Evolutionary conservation across 2,113 vertebrate genomes (phyloP).

Genomic region (Poecilia latipinna): DNA sequence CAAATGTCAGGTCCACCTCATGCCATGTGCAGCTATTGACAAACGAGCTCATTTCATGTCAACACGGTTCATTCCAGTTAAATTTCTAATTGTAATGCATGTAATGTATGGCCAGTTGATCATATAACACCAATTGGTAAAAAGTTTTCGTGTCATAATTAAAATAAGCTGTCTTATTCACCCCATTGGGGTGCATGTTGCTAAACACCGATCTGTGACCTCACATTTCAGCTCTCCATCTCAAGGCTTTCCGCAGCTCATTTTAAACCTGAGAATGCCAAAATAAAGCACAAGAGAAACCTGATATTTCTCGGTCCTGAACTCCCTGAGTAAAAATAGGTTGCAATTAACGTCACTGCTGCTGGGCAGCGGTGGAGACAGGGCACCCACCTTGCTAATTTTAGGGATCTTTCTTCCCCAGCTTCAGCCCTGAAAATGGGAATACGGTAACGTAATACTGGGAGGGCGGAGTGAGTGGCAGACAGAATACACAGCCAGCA

Average conservation of each 20-base stretch:
- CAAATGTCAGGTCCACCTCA: background rate
- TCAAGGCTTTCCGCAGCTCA: slow-evolving; percentile 16
- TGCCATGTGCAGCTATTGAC: background rate
- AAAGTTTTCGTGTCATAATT: background rate
- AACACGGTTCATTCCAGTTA: background rate
- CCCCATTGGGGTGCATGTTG: background rate
- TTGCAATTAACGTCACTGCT: slow-evolving; percentile 74
- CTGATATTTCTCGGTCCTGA: slow-evolving; percentile 71
- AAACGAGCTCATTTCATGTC: background rate
- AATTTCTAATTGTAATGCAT: background rate
- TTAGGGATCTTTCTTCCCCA: slow-evolving; percentile 71
- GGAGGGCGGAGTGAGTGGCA: slow-evolving; percentile 41
- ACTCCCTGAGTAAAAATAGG: slow-evolving; percentile 78
- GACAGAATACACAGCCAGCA: slow-evolving; percentile 34
- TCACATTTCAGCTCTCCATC: slow-evolving; percentile 24
- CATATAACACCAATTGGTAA: background rate
- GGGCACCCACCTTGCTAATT: slow-evolving; percentile 72
- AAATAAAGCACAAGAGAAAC: slow-evolving; percentile 73
- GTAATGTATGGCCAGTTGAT: background rate
- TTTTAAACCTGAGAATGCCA: slow-evolving; percentile 30
- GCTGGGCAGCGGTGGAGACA: slow-evolving; percentile 67
- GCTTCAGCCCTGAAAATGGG: slow-evolving; percentile 70
- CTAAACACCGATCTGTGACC: slow-evolving; percentile 9
- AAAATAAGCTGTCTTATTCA: no score
- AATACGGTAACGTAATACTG: slow-evolving; percentile 65